phyloP scores from a whole-genome alignment of 92 coral and sea anemone species.

The Epizoanthus rinbou region DNA sequence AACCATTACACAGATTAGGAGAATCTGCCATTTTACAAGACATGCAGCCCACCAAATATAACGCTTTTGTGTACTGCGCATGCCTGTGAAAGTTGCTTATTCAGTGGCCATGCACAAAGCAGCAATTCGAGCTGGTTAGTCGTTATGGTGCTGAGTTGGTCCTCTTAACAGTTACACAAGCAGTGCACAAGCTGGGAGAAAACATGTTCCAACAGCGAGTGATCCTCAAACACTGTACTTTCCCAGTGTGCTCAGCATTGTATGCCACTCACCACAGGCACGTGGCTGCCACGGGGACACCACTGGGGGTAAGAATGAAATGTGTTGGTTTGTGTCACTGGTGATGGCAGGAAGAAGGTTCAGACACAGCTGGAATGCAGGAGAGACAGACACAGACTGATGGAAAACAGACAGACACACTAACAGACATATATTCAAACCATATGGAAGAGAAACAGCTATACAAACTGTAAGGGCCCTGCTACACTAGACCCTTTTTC shows the following conservation, averaged over 20 bases:
- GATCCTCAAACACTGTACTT: conserved; percentile 6
- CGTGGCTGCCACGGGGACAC: conserved; percentile 29
- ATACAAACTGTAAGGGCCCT: not conserved
- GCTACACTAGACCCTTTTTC: no score
- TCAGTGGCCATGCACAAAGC: not conserved
- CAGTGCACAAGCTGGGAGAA: conserved; percentile 34
- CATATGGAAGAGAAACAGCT: not conserved
- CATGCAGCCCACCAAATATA: no score
- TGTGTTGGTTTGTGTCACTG: conserved; percentile 32
- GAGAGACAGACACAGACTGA: no score
- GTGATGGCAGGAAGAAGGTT: no score
- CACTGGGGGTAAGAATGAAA: conserved; percentile 43
- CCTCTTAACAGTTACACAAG: not conserved
- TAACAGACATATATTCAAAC: no score
- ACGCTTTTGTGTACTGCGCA: no score
- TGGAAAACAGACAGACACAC: no score
- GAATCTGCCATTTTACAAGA: no score
- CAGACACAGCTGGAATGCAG: no score
- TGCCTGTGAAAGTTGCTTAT: no score
- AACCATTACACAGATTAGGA: no score
- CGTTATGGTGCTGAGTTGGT: conserved; percentile 14
- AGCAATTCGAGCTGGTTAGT: conserved; percentile 14
- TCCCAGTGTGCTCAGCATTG: conserved; percentile 26
- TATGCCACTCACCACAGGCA: conserved; percentile 43
- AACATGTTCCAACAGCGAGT: conserved; percentile 16